A percentile compares a stretch with the other conserved stretches of the same genome.
Evolutionary conservation across 2,113 vertebrate species (phyloP).

Genomic region (Heteronetta atricapilla): DNA sequence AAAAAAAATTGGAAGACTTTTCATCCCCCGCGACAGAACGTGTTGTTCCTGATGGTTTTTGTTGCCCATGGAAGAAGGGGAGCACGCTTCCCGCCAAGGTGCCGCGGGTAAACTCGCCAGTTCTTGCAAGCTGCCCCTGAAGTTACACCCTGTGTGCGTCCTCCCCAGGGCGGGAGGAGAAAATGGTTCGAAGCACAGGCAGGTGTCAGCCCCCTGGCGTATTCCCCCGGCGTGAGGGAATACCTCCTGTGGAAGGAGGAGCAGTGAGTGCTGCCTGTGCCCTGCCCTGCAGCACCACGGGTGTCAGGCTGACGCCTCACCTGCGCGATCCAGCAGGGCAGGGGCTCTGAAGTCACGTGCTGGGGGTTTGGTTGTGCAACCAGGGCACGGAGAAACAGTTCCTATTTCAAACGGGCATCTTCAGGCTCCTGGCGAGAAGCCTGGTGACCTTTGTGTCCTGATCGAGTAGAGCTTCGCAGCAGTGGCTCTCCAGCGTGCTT

Average conservation of each 20-base stretch:
- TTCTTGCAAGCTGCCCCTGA: too few relatives aligned
- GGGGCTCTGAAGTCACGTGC: not conserved
- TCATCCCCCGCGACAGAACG: not conserved
- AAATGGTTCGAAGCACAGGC: not conserved
- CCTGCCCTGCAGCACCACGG: fast-evolving
- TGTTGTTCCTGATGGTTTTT: not conserved
- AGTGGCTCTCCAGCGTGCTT: not conserved
- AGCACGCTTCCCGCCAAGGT: not conserved
- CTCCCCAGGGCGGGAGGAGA: not conserved
- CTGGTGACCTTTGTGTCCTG: not conserved
- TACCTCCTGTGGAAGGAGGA: not conserved
- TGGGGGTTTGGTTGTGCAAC: fast-evolving
- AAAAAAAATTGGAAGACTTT: not conserved
- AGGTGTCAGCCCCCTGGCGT: too few relatives aligned
- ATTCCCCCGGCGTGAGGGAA: too few relatives aligned
- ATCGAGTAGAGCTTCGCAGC: not conserved
- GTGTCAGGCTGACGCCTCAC: not conserved
- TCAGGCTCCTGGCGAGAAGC: not conserved
- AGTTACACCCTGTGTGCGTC: not conserved
- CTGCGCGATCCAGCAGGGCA: not conserved
- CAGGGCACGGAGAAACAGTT: not conserved
- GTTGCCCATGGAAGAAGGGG: not conserved
- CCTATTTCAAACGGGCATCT: not conserved
- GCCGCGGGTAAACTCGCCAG: too few relatives aligned
- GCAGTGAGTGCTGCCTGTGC: fast-evolving